Percentiles rank a stretch among this genome's conserved stretches.
Evolutionary conservation across 1,140 invertebrate species (phyloP).

Genomic region (Batillaria attramentaria): DNA sequence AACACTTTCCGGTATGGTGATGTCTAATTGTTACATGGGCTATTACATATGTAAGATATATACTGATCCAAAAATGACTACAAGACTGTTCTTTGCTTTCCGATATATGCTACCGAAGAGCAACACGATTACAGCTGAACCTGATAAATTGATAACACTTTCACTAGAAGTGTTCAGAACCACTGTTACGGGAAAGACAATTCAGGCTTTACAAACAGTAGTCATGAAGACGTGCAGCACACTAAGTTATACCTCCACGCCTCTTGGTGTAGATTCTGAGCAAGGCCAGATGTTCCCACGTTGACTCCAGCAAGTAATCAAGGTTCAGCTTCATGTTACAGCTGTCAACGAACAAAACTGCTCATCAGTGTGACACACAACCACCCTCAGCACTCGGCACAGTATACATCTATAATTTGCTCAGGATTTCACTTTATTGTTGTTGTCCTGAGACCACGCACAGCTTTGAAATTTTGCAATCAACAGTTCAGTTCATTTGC

Average conservation of each 20-base stretch:
- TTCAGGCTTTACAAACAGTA: too few species aligned
- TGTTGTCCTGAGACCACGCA: neutral
- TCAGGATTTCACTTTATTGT: neutral
- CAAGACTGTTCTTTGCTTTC: too few species aligned
- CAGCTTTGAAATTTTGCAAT: neutral
- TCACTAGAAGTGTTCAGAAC: too few species aligned
- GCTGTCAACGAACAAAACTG: constrained; percentile 77
- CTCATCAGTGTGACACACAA: too few species aligned
- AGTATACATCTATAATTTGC: constrained; percentile 1
- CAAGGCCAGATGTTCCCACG: constrained; percentile 96
- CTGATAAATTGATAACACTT: neutral
- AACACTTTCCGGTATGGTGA: too few species aligned
- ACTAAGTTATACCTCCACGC: constrained; percentile 80
- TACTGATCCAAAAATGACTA: too few species aligned
- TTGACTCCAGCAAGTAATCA: constrained; percentile 91
- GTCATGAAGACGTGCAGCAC: neutral
- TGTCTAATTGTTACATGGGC: too few species aligned
- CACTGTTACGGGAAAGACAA: too few species aligned
- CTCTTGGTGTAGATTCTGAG: constrained; percentile 99
- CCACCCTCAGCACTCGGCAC: neutral
- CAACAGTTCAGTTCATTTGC: neutral
- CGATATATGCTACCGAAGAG: neutral
- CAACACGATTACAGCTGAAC: neutral
- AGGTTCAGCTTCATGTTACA: constrained; percentile 99
- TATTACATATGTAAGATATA: too few species aligned